A percentile compares a stretch with the other conserved stretches of the same genome.
phyloP scores from a whole-genome alignment of 2,113 vertebrate species.

The Orthochromis indermauri region DNA sequence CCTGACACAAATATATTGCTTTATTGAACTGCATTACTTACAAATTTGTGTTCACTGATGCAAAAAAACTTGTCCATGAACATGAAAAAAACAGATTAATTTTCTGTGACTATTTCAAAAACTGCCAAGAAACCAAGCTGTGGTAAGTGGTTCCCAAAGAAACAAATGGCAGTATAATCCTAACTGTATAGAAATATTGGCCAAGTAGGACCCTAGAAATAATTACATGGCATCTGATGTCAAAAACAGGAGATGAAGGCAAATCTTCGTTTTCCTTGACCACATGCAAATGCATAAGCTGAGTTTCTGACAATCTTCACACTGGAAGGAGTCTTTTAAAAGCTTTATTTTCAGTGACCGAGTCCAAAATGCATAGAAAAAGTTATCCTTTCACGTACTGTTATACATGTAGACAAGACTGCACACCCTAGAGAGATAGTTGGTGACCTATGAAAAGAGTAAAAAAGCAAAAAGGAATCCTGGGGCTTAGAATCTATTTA shows the following conservation, averaged over 20 bases:
- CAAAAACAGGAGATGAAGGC: not conserved
- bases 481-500: not conserved
- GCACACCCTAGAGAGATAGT: not conserved
- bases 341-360: not conserved
- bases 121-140: not conserved
- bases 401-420: not conserved
- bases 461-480: constrained; percentile 1
- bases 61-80: not conserved
- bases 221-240: not conserved
- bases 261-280: not conserved
- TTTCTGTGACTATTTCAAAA: not conserved
- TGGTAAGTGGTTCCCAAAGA: not conserved
- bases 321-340: not conserved
- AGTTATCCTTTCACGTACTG: not conserved
- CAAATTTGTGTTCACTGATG: not conserved
- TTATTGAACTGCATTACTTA: not conserved
- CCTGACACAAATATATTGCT: not conserved
- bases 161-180: not conserved
- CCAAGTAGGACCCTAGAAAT: not conserved
- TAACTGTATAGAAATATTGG: not conserved
- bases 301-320: not conserved
- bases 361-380: not conserved
- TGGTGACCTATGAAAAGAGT: not conserved
- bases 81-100: not conserved
- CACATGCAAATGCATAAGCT: not conserved